phyloP scores from a whole-genome alignment of 2,888 invertebrate genomes.

The Latrodectus hesperus region DNA sequence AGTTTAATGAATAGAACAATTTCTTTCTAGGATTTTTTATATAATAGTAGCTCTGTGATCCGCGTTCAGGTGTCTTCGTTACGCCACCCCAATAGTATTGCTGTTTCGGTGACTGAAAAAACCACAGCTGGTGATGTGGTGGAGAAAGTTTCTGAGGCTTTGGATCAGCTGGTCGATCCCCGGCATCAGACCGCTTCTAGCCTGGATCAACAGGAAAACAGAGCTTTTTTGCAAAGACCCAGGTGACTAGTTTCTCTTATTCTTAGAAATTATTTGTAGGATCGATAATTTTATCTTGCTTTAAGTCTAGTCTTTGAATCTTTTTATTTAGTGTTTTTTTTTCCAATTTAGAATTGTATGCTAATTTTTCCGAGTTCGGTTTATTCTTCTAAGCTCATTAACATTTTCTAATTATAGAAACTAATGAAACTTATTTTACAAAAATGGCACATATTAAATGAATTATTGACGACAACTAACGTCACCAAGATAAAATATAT shows the following conservation, averaged over 20 bases:
- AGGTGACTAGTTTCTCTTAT: slow-evolving; percentile 23
- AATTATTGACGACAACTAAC: too few relatives aligned
- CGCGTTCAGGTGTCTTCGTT: slow-evolving; percentile 55
- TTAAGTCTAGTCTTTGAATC: too few relatives aligned
- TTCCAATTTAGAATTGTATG: too few relatives aligned
- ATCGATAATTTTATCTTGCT: too few relatives aligned
- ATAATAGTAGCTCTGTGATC: slow-evolving; percentile 20
- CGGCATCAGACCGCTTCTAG: slow-evolving; percentile 1
- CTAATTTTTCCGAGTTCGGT: too few relatives aligned
- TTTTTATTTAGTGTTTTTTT: too few relatives aligned
- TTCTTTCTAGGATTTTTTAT: slow-evolving; percentile 28
- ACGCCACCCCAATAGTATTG: slow-evolving; percentile 51
- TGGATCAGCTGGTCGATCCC: slow-evolving; percentile 51
- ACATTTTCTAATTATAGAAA: too few relatives aligned
- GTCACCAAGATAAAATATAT: too few relatives aligned
- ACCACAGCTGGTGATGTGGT: slow-evolving; percentile 60
- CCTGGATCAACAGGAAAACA: slow-evolving; percentile 56
- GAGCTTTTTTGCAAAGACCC: slow-evolving; percentile 53
- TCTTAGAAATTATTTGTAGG: too few relatives aligned
- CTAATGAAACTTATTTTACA: too few relatives aligned
- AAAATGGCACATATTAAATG: too few relatives aligned
- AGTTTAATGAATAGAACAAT: neutral
- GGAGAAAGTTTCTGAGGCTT: slow-evolving; percentile 53
- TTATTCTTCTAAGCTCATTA: too few relatives aligned
- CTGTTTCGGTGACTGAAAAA: slow-evolving; percentile 36